These are phyloP conservation scores for Pectinophora gossypiella DNA, from an alignment of 1,140 invertebrate genomes.

Conservation along the genomic window DNA sequence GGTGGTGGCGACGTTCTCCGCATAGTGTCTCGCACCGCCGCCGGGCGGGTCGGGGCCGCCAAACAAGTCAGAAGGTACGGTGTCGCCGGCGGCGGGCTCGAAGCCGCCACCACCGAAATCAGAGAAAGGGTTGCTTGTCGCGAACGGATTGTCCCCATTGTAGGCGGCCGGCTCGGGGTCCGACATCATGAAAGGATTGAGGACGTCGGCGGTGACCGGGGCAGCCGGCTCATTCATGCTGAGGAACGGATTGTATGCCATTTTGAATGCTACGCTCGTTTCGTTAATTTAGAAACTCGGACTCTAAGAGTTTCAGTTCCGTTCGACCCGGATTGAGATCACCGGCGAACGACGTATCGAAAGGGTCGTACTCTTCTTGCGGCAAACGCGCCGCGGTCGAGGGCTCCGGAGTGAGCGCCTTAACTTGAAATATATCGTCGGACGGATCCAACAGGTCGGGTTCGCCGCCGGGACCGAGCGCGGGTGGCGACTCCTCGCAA, in stretches of 20 bases:
- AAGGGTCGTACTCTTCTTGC: slow-evolving; percentile 80
- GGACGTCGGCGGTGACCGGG: slow-evolving; percentile 62
- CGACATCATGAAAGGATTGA: slow-evolving; percentile 85
- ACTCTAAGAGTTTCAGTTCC: slow-evolving; percentile 86
- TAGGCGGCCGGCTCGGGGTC: slow-evolving; percentile 52
- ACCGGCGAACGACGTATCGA: slow-evolving; percentile 86
- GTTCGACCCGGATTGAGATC: slow-evolving; percentile 86
- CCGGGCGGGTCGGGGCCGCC: slow-evolving; percentile 42
- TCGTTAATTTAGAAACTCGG: slow-evolving; percentile 78
- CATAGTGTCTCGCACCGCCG: slow-evolving; percentile 47
- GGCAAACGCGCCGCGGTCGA: slow-evolving; percentile 54
- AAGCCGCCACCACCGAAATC: slow-evolving; percentile 76
- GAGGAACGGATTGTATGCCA: slow-evolving; percentile 86
- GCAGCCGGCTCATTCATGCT: slow-evolving; percentile 79
- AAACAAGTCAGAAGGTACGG: slow-evolving; percentile 62
- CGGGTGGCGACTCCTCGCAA: slow-evolving; percentile 53
- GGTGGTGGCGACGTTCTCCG: slow-evolving; percentile 21
- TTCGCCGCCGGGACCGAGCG: slow-evolving; percentile 22
- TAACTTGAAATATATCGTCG: slow-evolving; percentile 79
- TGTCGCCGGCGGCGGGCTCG: slow-evolving; percentile 69
- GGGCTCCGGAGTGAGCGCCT: slow-evolving; percentile 80
- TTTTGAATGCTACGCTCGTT: slow-evolving; percentile 37
- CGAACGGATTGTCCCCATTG: slow-evolving; percentile 78
- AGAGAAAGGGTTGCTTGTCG: slow-evolving; percentile 77
- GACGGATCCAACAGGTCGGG: slow-evolving; percentile 75